Conservation (phyloP, 2,113 vertebrate species). For the Nyctibius bracteatus region DNA sequence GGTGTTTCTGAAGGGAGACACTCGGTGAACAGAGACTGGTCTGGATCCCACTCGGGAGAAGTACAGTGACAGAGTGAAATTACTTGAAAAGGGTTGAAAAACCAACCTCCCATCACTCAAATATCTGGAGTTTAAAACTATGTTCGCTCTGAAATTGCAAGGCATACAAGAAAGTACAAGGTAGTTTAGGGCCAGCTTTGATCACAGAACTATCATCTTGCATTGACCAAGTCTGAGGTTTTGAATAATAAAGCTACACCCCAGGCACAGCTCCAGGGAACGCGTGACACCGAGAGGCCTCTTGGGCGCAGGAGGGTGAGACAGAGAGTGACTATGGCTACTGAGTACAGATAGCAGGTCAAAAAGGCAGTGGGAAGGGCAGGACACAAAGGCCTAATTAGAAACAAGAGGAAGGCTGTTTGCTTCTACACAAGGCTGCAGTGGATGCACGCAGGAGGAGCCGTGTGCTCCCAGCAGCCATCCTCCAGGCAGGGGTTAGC, state of each 20-base stretch:
- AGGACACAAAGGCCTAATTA: background rate
- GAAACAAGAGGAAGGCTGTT: background rate
- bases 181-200: background rate
- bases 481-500: background rate
- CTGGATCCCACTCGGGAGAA: background rate
- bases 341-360: background rate
- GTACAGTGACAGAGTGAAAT: background rate
- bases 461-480: rapidly evolving
- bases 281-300: rapidly evolving
- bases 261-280: background rate
- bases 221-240: background rate
- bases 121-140: background rate
- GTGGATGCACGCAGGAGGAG: background rate
- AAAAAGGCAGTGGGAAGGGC: background rate
- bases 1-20: background rate
- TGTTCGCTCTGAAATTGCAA: background rate
- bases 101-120: background rate
- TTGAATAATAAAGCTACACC: background rate
- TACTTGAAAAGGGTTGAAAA: background rate
- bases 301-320: rapidly evolving
- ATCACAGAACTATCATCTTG: background rate
- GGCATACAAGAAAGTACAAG: background rate
- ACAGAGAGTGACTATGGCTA: background rate
- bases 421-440: background rate
- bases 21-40: rapidly evolving